Evolutionary conservation across 2,888 invertebrate genomes (phyloP).

Genomic region (Empis stercorea): DNA sequence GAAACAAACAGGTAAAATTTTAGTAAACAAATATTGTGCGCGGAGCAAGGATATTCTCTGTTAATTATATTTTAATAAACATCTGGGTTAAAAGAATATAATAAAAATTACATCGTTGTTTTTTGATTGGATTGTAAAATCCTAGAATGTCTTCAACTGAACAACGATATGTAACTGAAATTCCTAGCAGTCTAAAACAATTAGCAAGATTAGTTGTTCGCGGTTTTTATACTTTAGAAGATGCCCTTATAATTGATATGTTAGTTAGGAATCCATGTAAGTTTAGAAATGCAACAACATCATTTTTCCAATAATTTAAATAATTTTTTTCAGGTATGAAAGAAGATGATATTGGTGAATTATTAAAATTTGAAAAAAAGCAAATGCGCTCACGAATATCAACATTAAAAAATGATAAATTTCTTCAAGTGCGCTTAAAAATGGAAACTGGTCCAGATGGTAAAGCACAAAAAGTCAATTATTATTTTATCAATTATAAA

Average conservation of each 20-base stretch:
- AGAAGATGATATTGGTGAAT: slow-evolving; percentile 79
- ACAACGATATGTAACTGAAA: slow-evolving; percentile 72
- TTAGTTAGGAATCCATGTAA: slow-evolving; percentile 86
- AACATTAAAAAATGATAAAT: slow-evolving; percentile 80
- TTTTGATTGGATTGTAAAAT: too few relatives aligned
- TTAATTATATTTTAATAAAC: too few relatives aligned
- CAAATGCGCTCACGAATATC: slow-evolving; percentile 81
- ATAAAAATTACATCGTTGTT: too few relatives aligned
- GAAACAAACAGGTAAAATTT: too few relatives aligned
- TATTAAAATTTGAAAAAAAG: slow-evolving; percentile 86
- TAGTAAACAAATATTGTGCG: too few relatives aligned
- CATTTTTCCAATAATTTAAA: neutral
- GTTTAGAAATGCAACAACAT: slow-evolving; percentile 10
- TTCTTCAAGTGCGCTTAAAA: slow-evolving; percentile 79
- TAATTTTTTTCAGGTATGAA: slow-evolving; percentile 58
- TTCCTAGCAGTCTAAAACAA: slow-evolving; percentile 87
- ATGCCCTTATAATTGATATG: slow-evolving; percentile 90
- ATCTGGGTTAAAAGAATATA: too few relatives aligned
- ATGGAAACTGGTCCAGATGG: slow-evolving; percentile 93
- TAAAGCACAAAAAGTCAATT: slow-evolving; percentile 90
- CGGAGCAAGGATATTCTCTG: too few relatives aligned
- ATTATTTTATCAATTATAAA: slow-evolving; percentile 95
- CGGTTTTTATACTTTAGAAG: slow-evolving; percentile 89
- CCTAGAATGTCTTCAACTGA: slow-evolving; percentile 41
- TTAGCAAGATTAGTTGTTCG: slow-evolving; percentile 80